Evolutionary conservation across 1,140 invertebrate species (phyloP).

Genomic region (Achroia grisella): DNA sequence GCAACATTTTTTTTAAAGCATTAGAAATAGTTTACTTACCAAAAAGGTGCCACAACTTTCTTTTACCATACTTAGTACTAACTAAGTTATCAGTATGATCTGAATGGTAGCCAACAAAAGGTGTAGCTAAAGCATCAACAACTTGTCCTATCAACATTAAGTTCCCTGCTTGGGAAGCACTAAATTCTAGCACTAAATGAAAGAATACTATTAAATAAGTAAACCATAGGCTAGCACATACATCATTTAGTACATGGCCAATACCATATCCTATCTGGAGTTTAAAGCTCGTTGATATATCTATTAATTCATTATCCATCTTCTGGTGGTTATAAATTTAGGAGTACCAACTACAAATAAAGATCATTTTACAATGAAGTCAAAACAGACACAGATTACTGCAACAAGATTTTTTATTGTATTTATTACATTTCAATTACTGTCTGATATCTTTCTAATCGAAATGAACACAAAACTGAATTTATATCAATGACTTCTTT

Average conservation of each 20-base stretch:
- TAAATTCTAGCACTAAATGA: conserved; percentile 87
- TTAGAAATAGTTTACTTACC: conserved; percentile 75
- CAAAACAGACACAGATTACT: no score
- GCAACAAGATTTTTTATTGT: no score
- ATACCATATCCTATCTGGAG: conserved; percentile 76
- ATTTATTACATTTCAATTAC: neutral
- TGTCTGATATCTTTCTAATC: no score
- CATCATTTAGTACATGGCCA: conserved; percentile 94
- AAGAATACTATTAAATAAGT: conserved; percentile 96
- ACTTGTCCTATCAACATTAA: conserved; percentile 91
- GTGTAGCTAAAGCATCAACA: conserved; percentile 91
- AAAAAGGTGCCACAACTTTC: conserved; percentile 95
- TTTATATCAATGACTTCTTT: no score
- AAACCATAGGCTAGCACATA: conserved; percentile 98
- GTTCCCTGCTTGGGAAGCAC: conserved; percentile 82
- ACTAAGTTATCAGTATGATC: conserved; percentile 81
- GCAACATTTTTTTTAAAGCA: no score
- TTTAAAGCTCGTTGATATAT: conserved; percentile 53
- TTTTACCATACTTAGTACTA: conserved; percentile 83
- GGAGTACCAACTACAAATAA: no score
- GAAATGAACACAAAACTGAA: no score
- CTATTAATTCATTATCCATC: conserved; percentile 66
- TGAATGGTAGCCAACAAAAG: conserved; percentile 91
- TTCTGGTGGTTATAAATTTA: no score
- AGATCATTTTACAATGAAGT: no score